A percentile compares a stretch with the other conserved stretches of the same genome.
phyloP scores from a whole-genome alignment of 2,113 vertebrate genomes.

The Physeter macrocephalus region DNA sequence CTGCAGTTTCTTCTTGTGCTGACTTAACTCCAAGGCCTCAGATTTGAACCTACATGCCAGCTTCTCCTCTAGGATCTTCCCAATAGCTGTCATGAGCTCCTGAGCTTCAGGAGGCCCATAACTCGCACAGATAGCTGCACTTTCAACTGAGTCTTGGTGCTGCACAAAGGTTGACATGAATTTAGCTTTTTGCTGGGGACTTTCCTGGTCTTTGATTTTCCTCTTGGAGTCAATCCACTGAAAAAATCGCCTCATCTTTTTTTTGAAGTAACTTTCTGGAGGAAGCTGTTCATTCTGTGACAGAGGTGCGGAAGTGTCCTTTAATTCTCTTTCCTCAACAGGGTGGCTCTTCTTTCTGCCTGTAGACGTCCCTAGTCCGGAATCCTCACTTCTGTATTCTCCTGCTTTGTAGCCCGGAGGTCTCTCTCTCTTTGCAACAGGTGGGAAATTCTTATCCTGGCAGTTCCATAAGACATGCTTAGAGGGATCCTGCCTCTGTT shows the following conservation, averaged over 20 bases:
- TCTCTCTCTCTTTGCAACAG: neutral
- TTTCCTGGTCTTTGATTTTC: neutral
- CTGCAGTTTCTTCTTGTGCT: neutral
- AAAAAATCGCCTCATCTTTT: neutral
- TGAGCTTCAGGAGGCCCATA: neutral
- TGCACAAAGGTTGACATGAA: neutral
- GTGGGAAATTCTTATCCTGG: neutral
- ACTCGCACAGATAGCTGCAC: neutral
- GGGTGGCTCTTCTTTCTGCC: neutral
- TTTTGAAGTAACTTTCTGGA: slow-evolving; percentile 25
- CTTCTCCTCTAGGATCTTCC: slow-evolving; percentile 42
- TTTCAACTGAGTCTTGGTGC: neutral
- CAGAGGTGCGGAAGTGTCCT: neutral
- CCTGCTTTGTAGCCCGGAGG: neutral
- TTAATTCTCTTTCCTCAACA: neutral
- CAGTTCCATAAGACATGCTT: neutral
- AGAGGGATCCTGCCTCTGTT: neutral
- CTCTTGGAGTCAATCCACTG: slow-evolving; percentile 23
- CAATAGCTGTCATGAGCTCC: slow-evolving; percentile 15
- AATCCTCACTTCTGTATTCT: neutral
- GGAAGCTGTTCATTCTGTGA: neutral
- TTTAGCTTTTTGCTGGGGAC: neutral
- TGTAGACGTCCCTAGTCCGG: neutral
- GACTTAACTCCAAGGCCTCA: neutral
- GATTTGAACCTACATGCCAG: neutral